A percentile compares a stretch with the other conserved stretches of the same genome.
These are phyloP conservation scores for Acanthosepion lycidas DNA, from an alignment of 2,888 invertebrate genomes.

Conservation along the genomic window DNA sequence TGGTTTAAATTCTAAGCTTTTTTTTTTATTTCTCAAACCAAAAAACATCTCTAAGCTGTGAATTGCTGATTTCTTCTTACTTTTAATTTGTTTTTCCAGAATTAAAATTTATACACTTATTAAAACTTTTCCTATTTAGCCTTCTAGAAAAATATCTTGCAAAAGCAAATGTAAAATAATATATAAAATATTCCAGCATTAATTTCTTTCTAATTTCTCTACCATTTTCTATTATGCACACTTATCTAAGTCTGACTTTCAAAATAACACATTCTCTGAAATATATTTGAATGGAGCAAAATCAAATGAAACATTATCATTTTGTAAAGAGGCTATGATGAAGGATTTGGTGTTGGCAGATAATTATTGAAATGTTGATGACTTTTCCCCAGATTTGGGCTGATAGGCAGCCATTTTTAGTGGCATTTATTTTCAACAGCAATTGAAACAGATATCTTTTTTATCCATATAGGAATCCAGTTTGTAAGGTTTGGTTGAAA, in stretches of 20 bases:
- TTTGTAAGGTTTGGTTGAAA: neutral
- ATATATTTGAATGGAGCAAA: neutral
- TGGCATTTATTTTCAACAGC: neutral
- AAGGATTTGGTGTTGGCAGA: neutral
- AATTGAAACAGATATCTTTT: neutral
- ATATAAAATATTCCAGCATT: too few relatives aligned
- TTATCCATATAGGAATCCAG: neutral
- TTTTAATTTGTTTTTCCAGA: too few relatives aligned
- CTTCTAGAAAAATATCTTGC: too few relatives aligned
- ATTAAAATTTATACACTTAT: too few relatives aligned
- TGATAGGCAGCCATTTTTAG: neutral
- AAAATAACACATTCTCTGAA: too few relatives aligned
- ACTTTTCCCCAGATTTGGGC: neutral
- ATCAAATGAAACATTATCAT: neutral
- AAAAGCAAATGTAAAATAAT: too few relatives aligned
- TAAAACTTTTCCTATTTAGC: too few relatives aligned
- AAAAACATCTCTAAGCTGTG: neutral
- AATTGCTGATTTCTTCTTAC: too few relatives aligned
- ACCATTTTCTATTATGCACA: too few relatives aligned
- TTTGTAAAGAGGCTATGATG: neutral
- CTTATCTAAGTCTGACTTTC: too few relatives aligned
- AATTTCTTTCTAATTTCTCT: too few relatives aligned
- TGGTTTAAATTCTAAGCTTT: neutral
- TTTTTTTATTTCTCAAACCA: neutral
- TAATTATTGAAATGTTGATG: constrained; percentile 4